Base-by-base conservation (phyloP, 2,113 vertebrate species). In the Rhegmatorhina hoffmannsi region DNA sequence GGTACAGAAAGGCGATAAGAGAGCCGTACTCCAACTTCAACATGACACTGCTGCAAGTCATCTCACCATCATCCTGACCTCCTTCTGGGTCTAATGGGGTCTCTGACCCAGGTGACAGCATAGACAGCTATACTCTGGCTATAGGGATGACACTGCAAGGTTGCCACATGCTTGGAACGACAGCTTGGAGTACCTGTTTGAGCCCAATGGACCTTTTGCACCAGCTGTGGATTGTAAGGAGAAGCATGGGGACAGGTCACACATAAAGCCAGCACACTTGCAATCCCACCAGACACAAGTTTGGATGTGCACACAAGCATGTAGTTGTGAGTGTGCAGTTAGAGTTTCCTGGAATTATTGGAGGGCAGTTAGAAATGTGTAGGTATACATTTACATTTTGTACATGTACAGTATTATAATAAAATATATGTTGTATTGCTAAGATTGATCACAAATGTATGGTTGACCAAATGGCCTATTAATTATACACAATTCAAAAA, bases 191-290 rank as follows among this genome's bases (percentile, higher is more conserved):
- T 18, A 24, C 21, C 17, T 16, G 5, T 25, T 14, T 20, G 24
- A 85, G 26, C 9, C 13, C 6, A n/a, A 1, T 1, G 24, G 10
- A 11, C 2, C 7, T 76, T 58, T 34, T 3, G 4, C 20, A 26
- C 2, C 18, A n/a, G 14, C 25, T 2, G 0, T 11, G 46, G 9
- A 6, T 2, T 40, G 13, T 4, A 50, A 47, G 33, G 19, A 63
- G 11, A 29, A 52, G 49, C 20, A 56, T 0, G 1, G 10, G 15
- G 9, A 25, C 12, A 43, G 16, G 66, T 33, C 20, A 36, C 34
- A 36, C 16, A 46, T 16, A 59, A 43, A 92, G 13, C 25, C 40
- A 58, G 53, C 8, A n/a, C 17, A 36, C 5, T 3, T 43, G 21
- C 24, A 63, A 6, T 16, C 25, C 5, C 26, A 34, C 21, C 1